Evolutionary conservation across 2,797 vertebrate genomes (phyloP).

Genomic region (Pseudochirops cupreus): DNA sequence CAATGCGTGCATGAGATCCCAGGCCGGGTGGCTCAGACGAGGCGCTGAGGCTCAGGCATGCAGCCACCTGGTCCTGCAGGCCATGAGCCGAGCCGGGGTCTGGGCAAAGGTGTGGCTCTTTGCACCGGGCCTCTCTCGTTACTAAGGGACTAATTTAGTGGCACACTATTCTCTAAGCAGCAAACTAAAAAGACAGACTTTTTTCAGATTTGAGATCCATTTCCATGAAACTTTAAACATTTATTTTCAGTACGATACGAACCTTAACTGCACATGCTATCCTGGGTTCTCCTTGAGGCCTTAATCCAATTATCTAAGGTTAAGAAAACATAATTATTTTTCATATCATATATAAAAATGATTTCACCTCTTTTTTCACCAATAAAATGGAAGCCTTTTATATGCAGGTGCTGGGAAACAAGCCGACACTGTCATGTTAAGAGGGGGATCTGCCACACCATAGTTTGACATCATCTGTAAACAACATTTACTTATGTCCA

Average conservation of each 20-base stretch:
- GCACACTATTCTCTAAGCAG: constrained; percentile 23
- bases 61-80: no score
- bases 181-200: not conserved
- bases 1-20: not conserved
- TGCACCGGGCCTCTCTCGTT: not conserved
- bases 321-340: constrained; percentile 60
- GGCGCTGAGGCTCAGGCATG: no score
- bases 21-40: not conserved
- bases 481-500: not conserved
- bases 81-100: not conserved
- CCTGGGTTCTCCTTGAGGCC: constrained; percentile 89
- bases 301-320: constrained; percentile 93
- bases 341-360: not conserved
- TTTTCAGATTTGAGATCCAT: constrained; percentile 6
- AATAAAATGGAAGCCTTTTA: not conserved
- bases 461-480: not conserved
- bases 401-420: not conserved
- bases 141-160: not conserved
- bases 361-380: not conserved
- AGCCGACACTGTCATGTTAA: not conserved
- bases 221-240: constrained; percentile 29
- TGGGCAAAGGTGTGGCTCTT: not conserved
- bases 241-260: constrained; percentile 76
- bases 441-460: not conserved
- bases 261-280: constrained; percentile 92